Conservation (phyloP, 1,140 invertebrate genomes). For the Ceratina japonica region DNA sequence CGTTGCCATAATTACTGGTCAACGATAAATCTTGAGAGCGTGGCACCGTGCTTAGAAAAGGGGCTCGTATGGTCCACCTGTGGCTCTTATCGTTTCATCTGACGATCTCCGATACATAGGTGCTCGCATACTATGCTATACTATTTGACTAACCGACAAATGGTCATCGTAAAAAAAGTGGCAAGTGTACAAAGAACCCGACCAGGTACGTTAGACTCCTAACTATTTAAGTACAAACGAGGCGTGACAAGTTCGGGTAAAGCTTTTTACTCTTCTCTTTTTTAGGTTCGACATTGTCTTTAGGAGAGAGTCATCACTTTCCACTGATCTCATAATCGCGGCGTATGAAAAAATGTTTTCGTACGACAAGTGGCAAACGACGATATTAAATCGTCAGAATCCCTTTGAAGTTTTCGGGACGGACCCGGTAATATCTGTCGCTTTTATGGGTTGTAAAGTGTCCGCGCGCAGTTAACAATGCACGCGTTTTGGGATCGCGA, state of each 20-base stretch:
- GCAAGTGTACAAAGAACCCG: constrained; percentile 24
- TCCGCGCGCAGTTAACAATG: constrained; percentile 10
- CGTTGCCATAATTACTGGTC: constrained; percentile 44
- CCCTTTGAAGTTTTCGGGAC: constrained; percentile 7
- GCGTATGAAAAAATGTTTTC: no score
- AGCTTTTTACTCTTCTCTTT: neutral
- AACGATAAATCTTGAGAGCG: constrained; percentile 47
- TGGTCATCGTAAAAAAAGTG: neutral
- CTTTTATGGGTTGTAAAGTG: constrained; percentile 62
- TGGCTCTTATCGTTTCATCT: constrained; percentile 52
- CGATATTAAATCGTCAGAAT: constrained; percentile 37
- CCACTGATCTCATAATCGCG: no score
- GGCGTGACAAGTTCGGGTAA: neutral
- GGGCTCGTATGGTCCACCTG: constrained; percentile 53
- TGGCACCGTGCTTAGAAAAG: constrained; percentile 12
- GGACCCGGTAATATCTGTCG: constrained; percentile 37
- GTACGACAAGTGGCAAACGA: constrained; percentile 44
- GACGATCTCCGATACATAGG: constrained; percentile 37
- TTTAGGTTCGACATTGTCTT: no score
- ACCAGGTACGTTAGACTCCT: neutral
- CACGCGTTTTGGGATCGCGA: constrained; percentile 32
- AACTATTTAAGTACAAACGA: neutral
- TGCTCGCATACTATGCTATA: no score
- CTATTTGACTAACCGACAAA: constrained; percentile 27
- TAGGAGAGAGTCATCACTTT: no score